A percentile compares a stretch with the other conserved stretches of the same genome.
These are phyloP conservation scores for Cromileptes altivelis DNA, from an alignment of 2,113 vertebrate species.

Conservation along the genomic window DNA sequence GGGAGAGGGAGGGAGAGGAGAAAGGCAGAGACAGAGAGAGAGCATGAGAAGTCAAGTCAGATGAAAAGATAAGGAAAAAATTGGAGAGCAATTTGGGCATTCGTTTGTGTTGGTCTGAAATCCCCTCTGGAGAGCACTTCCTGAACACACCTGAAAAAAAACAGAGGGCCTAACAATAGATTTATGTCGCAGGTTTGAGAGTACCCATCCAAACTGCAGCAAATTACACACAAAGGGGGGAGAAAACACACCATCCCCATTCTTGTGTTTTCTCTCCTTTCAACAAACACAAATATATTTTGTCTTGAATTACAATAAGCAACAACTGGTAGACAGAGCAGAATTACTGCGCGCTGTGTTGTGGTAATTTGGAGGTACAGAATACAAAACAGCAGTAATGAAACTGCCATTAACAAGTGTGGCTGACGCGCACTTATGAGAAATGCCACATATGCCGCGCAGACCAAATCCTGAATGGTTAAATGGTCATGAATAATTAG, in stretches of 20 bases:
- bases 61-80: conserved; percentile 27
- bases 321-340: conserved; percentile 1
- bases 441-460: conserved; percentile 82
- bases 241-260: background rate
- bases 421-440: conserved; percentile 71
- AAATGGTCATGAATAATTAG: conserved; percentile 89
- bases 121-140: conserved; percentile 6
- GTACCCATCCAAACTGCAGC: background rate
- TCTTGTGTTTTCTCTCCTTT: conserved; percentile 3
- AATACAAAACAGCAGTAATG: conserved; percentile 61
- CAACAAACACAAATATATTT: conserved; percentile 15
- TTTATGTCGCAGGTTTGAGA: conserved; percentile 16
- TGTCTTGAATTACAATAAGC: background rate
- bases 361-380: conserved; percentile 42
- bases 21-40: conserved; percentile 21
- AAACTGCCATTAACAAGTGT: conserved; percentile 76
- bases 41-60: conserved; percentile 41
- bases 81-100: conserved; percentile 33
- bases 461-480: conserved; percentile 84
- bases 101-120: conserved; percentile 40
- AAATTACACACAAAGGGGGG: conserved; percentile 1
- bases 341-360: conserved; percentile 25
- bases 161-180: conserved; percentile 25
- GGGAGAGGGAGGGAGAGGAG: conserved; percentile 24
- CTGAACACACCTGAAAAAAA: conserved; percentile 40